phyloP scores from a whole-genome alignment of 2,113 vertebrate genomes.

The Actinemys pallida region DNA sequence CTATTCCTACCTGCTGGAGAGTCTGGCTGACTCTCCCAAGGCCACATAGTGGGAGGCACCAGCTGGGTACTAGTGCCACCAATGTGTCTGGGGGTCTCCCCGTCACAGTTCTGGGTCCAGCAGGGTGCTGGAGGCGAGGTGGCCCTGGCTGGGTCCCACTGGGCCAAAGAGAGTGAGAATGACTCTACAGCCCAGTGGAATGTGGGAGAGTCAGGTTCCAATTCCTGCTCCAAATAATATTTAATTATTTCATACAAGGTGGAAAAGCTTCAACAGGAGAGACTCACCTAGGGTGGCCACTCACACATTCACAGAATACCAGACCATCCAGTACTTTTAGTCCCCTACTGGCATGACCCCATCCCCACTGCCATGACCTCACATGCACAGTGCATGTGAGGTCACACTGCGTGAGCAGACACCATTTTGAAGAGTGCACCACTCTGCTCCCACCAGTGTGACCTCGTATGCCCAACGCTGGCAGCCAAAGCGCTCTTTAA shows the following conservation, averaged over 20 bases:
- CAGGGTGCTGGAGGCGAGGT: background rate
- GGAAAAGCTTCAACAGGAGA: background rate
- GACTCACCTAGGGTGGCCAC: background rate
- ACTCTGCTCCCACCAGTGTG: too few relatives aligned
- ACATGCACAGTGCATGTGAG: too few relatives aligned
- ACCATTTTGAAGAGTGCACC: too few relatives aligned
- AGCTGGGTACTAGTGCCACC: background rate
- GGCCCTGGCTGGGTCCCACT: background rate
- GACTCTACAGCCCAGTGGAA: background rate
- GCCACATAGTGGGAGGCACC: background rate
- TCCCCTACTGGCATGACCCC: too few relatives aligned
- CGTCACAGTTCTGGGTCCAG: background rate
- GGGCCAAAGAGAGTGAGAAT: background rate
- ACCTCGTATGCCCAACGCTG: too few relatives aligned
- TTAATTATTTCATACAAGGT: background rate
- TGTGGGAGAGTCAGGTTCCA: background rate
- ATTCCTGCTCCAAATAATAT: background rate
- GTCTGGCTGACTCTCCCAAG: background rate
- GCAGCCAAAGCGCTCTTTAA: too few relatives aligned
- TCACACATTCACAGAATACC: background rate
- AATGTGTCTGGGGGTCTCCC: too few relatives aligned
- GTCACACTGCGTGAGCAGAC: too few relatives aligned
- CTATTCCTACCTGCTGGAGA: background rate
- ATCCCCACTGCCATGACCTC: too few relatives aligned
- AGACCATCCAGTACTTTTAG: too few relatives aligned